phyloP scores from a whole-genome alignment of 2,797 vertebrate species.

The Peromyscus attwateri region DNA sequence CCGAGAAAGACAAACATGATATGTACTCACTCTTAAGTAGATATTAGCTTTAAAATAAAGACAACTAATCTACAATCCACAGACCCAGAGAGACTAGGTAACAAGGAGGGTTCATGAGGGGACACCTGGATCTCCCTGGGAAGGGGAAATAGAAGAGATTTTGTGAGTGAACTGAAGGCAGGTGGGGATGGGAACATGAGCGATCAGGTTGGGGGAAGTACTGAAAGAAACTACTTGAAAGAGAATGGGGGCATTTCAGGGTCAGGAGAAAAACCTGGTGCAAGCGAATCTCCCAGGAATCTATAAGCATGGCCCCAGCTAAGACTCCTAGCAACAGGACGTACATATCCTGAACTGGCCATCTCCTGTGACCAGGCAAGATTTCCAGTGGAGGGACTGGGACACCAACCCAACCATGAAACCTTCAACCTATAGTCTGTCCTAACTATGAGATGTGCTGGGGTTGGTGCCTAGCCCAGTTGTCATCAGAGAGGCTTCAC shows the following conservation, averaged over 20 bases:
- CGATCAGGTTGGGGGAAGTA: background rate
- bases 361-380: too few relatives aligned
- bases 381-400: too few relatives aligned
- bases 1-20: background rate
- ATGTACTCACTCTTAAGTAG: background rate
- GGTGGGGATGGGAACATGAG: background rate
- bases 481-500: background rate
- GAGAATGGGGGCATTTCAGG: too few relatives aligned
- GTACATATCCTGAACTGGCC: too few relatives aligned
- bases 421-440: background rate
- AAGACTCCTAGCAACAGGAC: too few relatives aligned
- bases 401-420: background rate
- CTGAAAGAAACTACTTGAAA: too few relatives aligned
- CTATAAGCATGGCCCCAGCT: too few relatives aligned
- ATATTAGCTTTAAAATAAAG: background rate
- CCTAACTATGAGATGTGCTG: background rate
- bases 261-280: too few relatives aligned
- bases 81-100: background rate
- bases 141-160: background rate
- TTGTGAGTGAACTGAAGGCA: background rate
- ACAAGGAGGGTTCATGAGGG: background rate
- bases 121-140: background rate
- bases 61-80: background rate
- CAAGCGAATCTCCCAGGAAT: too few relatives aligned
- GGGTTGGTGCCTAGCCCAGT: background rate